These are phyloP conservation scores for Leptonema lineaticorne DNA, from an alignment of 1,140 invertebrate species.

Conservation along the genomic window DNA sequence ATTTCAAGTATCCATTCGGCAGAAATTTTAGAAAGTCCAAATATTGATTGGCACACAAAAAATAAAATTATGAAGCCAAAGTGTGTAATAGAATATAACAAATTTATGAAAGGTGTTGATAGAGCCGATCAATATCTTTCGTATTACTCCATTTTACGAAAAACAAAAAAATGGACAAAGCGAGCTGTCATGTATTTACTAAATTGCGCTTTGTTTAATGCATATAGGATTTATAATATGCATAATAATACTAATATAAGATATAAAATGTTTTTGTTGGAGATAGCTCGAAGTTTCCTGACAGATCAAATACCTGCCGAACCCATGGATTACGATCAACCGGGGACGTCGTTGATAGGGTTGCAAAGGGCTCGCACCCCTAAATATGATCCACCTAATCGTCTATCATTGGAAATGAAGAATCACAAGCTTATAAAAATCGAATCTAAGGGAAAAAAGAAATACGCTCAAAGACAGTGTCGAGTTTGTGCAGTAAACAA, in stretches of 20 bases:
- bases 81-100: slow-evolving; percentile 33
- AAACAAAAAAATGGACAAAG: slow-evolving; percentile 30
- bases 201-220: slow-evolving; percentile 32
- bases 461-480: slow-evolving; percentile 1
- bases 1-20: slow-evolving; percentile 26
- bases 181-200: slow-evolving; percentile 21
- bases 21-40: not conserved
- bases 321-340: too few relatives aligned
- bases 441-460: not conserved
- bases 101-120: slow-evolving; percentile 32
- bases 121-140: too few relatives aligned
- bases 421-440: slow-evolving; percentile 1
- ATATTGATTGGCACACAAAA: not conserved
- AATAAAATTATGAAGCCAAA: slow-evolving; percentile 21
- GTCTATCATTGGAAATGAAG: not conserved
- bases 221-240: slow-evolving; percentile 16
- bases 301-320: too few relatives aligned
- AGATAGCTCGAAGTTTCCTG: not conserved
- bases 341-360: not conserved
- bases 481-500: slow-evolving; percentile 26
- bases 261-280: not conserved
- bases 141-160: slow-evolving; percentile 26
- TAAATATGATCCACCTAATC: not conserved
- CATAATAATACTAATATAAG: slow-evolving; percentile 24
- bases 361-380: not conserved